Conservation (phyloP, 1,140 invertebrate species). For the Macrocentrus cingulum region DNA sequence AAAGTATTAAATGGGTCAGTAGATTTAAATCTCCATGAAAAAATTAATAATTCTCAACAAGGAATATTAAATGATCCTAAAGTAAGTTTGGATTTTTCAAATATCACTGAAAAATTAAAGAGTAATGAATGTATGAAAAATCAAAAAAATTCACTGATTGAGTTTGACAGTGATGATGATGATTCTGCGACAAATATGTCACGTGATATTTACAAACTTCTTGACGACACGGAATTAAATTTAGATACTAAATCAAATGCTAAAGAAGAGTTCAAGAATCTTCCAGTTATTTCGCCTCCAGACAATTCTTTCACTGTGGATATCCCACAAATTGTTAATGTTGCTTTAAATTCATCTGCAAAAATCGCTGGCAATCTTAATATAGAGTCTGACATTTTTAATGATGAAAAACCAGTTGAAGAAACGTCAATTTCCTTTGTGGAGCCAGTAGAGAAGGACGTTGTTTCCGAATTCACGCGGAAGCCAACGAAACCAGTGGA, state of each 20-base stretch:
- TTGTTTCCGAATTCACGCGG: constrained; percentile 11
- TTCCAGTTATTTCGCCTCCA: neutral
- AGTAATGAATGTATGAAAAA: constrained; percentile 16
- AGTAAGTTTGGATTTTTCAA: constrained; percentile 28
- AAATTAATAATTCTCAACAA: neutral
- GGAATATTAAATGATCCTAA: constrained; percentile 1
- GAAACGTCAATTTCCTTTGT: neutral
- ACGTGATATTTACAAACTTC: constrained; percentile 38
- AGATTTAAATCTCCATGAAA: neutral
- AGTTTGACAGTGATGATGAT: constrained; percentile 46
- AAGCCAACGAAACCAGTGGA: constrained; percentile 5
- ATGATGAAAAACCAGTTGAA: neutral
- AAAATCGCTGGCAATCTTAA: too few species aligned
- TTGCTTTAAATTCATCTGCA: too few species aligned
- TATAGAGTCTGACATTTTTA: neutral
- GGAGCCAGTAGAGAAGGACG: neutral
- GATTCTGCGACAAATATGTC: constrained; percentile 38
- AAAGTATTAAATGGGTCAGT: too few species aligned
- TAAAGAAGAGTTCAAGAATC: neutral
- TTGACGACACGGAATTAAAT: constrained; percentile 39
- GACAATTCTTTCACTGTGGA: too few species aligned
- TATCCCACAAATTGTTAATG: too few species aligned
- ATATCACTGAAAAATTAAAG: constrained; percentile 30
- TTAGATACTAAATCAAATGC: constrained; percentile 24
- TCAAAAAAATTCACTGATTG: constrained; percentile 23